A percentile compares a stretch with the other conserved stretches of the same genome.
phyloP scores from a whole-genome alignment of 2,888 invertebrate genomes.

The Cephus spinipes region DNA sequence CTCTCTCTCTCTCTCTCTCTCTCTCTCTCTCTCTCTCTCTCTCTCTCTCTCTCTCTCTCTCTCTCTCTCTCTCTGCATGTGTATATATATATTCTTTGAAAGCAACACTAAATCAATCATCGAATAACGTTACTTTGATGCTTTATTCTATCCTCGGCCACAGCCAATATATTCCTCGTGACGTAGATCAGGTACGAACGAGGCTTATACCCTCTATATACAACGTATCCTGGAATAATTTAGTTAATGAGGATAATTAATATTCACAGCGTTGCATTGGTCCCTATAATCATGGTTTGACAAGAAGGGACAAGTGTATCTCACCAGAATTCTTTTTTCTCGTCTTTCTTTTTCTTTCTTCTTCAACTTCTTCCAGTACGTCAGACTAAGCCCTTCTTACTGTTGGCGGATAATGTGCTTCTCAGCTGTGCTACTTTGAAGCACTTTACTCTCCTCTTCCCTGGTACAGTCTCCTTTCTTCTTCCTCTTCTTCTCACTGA shows the following conservation, averaged over 20 bases:
- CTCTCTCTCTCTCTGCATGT: not conserved
- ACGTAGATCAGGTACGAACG: not conserved
- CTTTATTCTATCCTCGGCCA: not conserved
- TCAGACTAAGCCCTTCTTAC: conserved; percentile 1
- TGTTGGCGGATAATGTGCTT: conserved; percentile 17
- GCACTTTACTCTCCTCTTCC: conserved; percentile 6
- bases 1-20: too few relatives aligned
- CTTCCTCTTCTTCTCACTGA: not conserved
- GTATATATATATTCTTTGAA: not conserved
- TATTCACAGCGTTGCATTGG: not conserved
- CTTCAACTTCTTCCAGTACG: conserved; percentile 13
- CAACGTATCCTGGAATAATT: not conserved
- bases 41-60: not conserved
- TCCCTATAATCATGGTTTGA: conserved; percentile 1
- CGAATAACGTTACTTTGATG: not conserved
- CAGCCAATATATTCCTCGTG: not conserved
- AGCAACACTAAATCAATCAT: not conserved
- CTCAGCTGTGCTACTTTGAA: conserved; percentile 15
- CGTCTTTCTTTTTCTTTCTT: conserved; percentile 8
- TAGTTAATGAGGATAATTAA: not conserved
- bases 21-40: not conserved
- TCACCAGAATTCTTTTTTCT: conserved; percentile 10
- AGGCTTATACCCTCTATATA: not conserved
- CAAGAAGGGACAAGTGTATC: conserved; percentile 15
- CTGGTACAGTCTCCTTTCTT: not conserved